Evolutionary conservation across 2,113 vertebrate species (phyloP), one percentile per base, ranked within the genome.

Genomic region (Pseudorhombus dupliciocellatus): DNA sequence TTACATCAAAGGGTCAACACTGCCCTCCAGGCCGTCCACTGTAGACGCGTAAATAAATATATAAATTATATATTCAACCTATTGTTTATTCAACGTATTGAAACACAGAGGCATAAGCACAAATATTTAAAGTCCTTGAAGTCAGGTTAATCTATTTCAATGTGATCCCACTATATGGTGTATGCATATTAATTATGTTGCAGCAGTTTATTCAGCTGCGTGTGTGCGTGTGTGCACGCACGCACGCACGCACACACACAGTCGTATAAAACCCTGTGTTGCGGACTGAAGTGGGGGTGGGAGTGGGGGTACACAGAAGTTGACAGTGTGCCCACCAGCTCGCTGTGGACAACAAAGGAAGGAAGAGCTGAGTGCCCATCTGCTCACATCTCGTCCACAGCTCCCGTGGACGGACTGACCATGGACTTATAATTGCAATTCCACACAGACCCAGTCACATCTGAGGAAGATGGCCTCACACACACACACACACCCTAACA

Each of bases 391-490:
- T 31, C 16, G 30, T 67, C 34, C 65, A 71, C 46, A 1, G 16
- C 21, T 52, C 42, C 57, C 15, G 5, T 18, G 15, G 20, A 65
- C 30, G 22, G 18, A 4, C 58, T 63, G 68, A 69, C 25, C 31
- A 51, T 1, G 18, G 4, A 58, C 24, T 31, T 59, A 75, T 63
- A 48, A 76, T 14, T 62, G 30, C 22, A 66, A 20, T 25, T 68
- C 53, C 62, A 61, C 37, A 54, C 21, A 61, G 10, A 69, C 56
- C 25, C 25, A 15, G 70, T 70, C 73, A 25, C 31, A 3, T 53
- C 54, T 66, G 48, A 80, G 72, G 66, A 73, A 68, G 66, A 65
- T n/a, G n/a, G n/a, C n/a, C n/a, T n/a, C n/a, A n/a, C n/a, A n/a
- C n/a, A n/a, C n/a, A n/a, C n/a, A n/a, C n/a, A n/a, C n/a, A n/a